Evolutionary conservation across 2,888 invertebrate genomes (phyloP).

Genomic region (Terebella lapidaria): DNA sequence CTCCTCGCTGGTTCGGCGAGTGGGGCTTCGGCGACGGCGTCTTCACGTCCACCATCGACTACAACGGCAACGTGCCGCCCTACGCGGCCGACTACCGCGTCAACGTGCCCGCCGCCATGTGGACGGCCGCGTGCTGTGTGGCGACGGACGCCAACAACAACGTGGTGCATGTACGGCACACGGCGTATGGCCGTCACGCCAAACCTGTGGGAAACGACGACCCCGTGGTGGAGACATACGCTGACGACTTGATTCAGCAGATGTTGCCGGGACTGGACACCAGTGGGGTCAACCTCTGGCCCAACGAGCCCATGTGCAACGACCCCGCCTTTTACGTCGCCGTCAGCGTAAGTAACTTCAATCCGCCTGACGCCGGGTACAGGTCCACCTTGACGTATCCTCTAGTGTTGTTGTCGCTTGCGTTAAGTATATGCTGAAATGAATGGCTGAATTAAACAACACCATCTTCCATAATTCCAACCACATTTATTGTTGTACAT

Average conservation of each 20-base stretch:
- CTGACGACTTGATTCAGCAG: neutral
- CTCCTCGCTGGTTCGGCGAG: neutral
- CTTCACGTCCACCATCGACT: neutral
- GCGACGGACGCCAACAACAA: neutral
- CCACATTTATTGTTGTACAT: no score
- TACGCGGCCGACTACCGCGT: neutral
- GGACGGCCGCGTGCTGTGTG: neutral
- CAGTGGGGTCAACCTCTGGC: neutral
- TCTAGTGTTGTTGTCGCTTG: no score
- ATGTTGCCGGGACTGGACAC: neutral
- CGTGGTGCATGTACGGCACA: neutral
- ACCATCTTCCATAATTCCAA: no score
- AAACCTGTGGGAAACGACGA: neutral
- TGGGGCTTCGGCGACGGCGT: neutral
- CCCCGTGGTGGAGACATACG: neutral
- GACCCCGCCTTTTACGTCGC: neutral
- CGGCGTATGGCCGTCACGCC: neutral
- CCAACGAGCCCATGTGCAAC: neutral
- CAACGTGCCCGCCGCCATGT: neutral
- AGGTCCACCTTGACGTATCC: no score
- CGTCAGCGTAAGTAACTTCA: no score
- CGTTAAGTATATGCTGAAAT: no score
- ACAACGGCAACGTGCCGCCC: neutral
- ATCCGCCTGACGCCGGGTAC: no score
- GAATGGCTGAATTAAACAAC: no score